These are phyloP conservation scores for Lutjanus erythropterus DNA, from an alignment of 2,113 vertebrate species.

Conservation along the genomic window DNA sequence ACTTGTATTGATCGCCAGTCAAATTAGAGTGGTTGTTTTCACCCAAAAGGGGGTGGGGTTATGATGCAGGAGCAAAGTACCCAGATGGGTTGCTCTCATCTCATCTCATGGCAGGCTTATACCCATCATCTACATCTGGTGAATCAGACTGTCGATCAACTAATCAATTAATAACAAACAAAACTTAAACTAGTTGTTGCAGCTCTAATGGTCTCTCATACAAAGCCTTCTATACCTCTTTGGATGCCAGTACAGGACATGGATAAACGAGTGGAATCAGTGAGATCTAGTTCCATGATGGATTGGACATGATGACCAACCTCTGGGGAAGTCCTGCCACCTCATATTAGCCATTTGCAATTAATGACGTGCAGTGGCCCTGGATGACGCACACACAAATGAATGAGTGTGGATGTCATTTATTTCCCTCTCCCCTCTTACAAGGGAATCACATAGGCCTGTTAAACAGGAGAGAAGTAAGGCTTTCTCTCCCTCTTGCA, in stretches of 20 bases:
- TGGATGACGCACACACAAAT: slow-evolving; percentile 48
- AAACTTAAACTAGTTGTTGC: too few species aligned
- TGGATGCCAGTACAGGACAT: slow-evolving; percentile 6
- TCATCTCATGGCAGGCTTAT: too few species aligned
- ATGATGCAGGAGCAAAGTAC: too few species aligned
- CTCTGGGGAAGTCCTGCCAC: slow-evolving; percentile 62
- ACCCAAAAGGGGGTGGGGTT: too few species aligned
- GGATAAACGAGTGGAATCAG: slow-evolving; percentile 11
- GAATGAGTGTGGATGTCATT: slow-evolving; percentile 46
- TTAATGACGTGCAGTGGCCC: slow-evolving; percentile 47
- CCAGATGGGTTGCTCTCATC: too few species aligned
- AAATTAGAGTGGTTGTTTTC: too few species aligned
- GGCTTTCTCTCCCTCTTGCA: not conserved
- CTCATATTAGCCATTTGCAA: slow-evolving; percentile 67
- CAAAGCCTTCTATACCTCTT: not conserved
- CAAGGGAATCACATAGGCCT: slow-evolving; percentile 19
- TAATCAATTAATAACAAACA: too few species aligned
- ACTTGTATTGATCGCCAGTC: too few species aligned
- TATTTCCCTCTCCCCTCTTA: slow-evolving; percentile 41
- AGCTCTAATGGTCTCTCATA: not conserved
- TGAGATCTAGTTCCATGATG: slow-evolving; percentile 32
- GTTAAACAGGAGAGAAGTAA: slow-evolving; percentile 19
- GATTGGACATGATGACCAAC: slow-evolving; percentile 45
- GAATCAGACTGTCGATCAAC: too few species aligned
- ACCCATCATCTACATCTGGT: too few species aligned